phyloP scores from a whole-genome alignment of 2,797 vertebrate species.

The Strix occidentalis region DNA sequence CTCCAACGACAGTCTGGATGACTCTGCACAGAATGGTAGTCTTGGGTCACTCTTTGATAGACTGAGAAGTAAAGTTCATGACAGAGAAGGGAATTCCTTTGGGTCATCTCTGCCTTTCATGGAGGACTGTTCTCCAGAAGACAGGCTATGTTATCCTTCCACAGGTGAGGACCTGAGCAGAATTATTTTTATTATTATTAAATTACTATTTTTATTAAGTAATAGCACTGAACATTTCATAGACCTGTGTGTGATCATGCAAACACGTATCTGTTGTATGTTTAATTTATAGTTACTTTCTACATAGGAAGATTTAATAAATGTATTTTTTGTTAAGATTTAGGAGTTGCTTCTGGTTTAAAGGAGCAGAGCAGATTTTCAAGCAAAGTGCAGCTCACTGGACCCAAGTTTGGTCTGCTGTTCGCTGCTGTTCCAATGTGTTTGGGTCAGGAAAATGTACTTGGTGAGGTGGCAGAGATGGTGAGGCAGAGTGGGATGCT shows the following conservation, averaged over 20 bases:
- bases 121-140: not conserved
- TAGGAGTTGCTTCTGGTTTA: not conserved
- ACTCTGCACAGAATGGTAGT: constrained; percentile 55
- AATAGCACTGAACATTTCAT: not conserved
- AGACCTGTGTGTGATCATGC: not conserved
- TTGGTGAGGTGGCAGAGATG: not conserved
- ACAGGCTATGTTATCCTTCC: not conserved
- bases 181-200: not conserved
- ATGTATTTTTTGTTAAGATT: not conserved
- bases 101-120: not conserved
- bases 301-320: not conserved
- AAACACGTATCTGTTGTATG: not conserved
- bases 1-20: constrained; percentile 5
- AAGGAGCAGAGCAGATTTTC: not conserved
- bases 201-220: too few relatives aligned
- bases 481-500: not conserved
- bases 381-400: not conserved
- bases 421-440: accelerated
- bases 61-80: constrained; percentile 53
- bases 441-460: not conserved
- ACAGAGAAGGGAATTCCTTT: not conserved
- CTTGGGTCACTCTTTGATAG: constrained; percentile 76
- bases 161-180: not conserved
- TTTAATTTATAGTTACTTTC: not conserved
- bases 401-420: not conserved